A percentile compares a stretch with the other conserved stretches of the same genome.
Evolutionary conservation across 2,113 vertebrate genomes (phyloP).

Genomic region (Poeciliopsis occidentalis): DNA sequence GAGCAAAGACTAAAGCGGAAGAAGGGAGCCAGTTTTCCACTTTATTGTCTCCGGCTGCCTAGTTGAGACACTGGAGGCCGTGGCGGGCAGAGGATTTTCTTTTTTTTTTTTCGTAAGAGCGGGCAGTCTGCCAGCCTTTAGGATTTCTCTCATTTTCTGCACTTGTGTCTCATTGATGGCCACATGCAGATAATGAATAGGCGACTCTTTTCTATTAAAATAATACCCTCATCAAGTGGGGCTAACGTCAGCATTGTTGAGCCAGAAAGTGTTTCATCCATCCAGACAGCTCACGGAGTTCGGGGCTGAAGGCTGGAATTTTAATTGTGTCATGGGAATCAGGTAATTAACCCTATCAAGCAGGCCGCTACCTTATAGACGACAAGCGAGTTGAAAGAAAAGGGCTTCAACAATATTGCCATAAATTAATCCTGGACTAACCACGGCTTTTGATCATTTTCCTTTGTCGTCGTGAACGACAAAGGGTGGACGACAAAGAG

Average conservation of each 20-base stretch:
- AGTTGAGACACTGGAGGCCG: slow-evolving; percentile 47
- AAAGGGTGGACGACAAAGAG: slow-evolving; percentile 62
- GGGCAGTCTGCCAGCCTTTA: slow-evolving; percentile 58
- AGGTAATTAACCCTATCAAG: slow-evolving; percentile 48
- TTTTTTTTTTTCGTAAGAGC: not conserved
- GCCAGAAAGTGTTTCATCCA: slow-evolving; percentile 43
- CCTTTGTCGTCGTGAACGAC: slow-evolving; percentile 49
- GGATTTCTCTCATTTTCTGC: slow-evolving; percentile 71
- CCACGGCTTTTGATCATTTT: slow-evolving; percentile 57
- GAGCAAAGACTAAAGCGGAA: slow-evolving; percentile 26
- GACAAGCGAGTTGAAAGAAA: slow-evolving; percentile 33
- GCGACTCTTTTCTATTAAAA: slow-evolving; percentile 78
- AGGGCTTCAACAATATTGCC: slow-evolving; percentile 65
- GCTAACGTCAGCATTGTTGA: slow-evolving; percentile 61
- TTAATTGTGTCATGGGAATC: slow-evolving; percentile 75
- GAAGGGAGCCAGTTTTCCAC: slow-evolving; percentile 41
- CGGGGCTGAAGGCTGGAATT: slow-evolving; percentile 68
- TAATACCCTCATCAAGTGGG: slow-evolving; percentile 75
- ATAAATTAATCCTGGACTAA: slow-evolving; percentile 65
- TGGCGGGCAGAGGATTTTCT: slow-evolving; percentile 23
- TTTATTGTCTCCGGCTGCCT: slow-evolving; percentile 61
- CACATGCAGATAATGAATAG: slow-evolving; percentile 73
- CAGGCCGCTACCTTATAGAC: slow-evolving; percentile 43
- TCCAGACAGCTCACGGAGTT: slow-evolving; percentile 53
- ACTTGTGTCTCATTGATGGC: slow-evolving; percentile 71